phyloP scores from a whole-genome alignment of 2,888 invertebrate genomes.

The Orchesella flavescens region DNA sequence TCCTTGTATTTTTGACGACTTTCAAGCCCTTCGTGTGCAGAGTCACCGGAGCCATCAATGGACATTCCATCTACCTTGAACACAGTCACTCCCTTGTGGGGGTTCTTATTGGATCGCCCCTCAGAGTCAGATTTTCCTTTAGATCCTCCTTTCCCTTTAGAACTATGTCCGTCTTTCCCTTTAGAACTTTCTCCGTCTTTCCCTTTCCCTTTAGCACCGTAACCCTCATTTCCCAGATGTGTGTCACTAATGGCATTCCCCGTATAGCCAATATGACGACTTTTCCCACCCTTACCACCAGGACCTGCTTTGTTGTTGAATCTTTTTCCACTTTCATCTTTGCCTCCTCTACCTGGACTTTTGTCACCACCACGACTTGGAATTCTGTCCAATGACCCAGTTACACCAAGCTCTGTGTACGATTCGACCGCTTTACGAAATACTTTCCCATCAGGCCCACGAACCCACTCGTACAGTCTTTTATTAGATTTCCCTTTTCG shows the following conservation, averaged over 20 bases:
- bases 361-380: background rate
- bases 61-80: background rate
- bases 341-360: background rate
- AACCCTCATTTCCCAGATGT: background rate
- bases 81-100: background rate
- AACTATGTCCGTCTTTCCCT: background rate
- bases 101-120: background rate
- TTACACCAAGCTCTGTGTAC: conserved; percentile 35
- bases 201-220: background rate
- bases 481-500: background rate
- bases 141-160: background rate
- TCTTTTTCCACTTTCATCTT: background rate
- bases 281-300: background rate
- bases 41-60: conserved; percentile 28
- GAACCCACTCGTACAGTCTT: conserved; percentile 38
- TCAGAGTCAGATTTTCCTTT: background rate
- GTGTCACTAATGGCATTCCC: conserved; percentile 26
- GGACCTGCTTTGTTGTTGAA: background rate
- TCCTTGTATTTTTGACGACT: background rate
- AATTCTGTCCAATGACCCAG: background rate
- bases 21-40: background rate
- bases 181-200: background rate
- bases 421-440: conserved; percentile 21
- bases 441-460: conserved; percentile 43
- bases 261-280: background rate